Percentiles rank a stretch among this genome's conserved stretches.
Evolutionary conservation across 2,888 invertebrate genomes (phyloP).

Genomic region (Amaurobius ferox): DNA sequence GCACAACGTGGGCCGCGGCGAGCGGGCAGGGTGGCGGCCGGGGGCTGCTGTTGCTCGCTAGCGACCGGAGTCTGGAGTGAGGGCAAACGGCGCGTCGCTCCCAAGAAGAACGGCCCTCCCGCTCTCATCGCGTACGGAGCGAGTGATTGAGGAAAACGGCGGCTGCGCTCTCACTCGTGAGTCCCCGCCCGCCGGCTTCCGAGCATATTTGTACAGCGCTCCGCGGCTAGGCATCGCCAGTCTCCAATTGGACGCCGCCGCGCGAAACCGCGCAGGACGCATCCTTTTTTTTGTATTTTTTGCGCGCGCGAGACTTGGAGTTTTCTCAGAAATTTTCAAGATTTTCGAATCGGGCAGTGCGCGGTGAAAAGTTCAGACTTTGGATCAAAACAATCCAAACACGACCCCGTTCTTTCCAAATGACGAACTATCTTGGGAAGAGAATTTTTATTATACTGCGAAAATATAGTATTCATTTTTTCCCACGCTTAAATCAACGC

Average conservation of each 20-base stretch:
- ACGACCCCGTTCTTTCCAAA: no score
- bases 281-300: no score
- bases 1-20: constrained; percentile 51
- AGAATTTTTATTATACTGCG: no score
- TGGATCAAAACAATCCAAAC: no score
- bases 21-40: constrained; percentile 22
- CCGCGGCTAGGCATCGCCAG: constrained; percentile 35
- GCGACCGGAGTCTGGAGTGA: constrained; percentile 41
- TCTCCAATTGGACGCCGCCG: constrained; percentile 59
- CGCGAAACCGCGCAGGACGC: constrained; percentile 15
- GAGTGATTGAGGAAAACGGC: constrained; percentile 41
- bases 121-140: constrained; percentile 44
- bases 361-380: no score
- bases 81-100: constrained; percentile 32
- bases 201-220: constrained; percentile 65
- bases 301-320: no score
- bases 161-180: constrained; percentile 54
- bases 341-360: no score
- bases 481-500: no score
- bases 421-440: no score
- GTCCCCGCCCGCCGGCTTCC: constrained; percentile 56
- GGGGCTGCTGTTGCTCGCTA: constrained; percentile 33
- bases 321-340: no score
- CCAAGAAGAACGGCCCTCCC: constrained; percentile 51
- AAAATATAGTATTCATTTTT: no score